Evolutionary conservation across 1,140 invertebrate species (phyloP).

Genomic region (Phortica variegata): DNA sequence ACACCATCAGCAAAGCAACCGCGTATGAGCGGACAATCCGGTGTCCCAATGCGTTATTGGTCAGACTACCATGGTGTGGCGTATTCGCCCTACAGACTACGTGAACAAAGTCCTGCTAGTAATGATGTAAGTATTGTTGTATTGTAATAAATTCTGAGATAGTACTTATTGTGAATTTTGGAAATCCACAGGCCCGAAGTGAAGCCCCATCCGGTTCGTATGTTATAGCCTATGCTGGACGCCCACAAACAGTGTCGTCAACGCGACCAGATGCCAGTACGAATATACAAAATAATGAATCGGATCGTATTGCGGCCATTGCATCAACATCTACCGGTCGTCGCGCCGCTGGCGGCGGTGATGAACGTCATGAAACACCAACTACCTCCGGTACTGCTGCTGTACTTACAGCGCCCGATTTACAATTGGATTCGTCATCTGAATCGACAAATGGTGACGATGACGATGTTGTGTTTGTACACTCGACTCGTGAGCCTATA

Average conservation of each 20-base stretch:
- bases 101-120: too few species aligned
- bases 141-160: background rate
- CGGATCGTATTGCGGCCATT: too few species aligned
- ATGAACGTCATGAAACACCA: too few species aligned
- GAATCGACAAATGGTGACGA: conserved; percentile 63
- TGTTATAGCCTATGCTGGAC: conserved; percentile 44
- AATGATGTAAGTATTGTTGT: too few species aligned
- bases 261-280: background rate
- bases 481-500: conserved; percentile 51
- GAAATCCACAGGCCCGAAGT: background rate
- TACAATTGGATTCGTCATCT: conserved; percentile 77
- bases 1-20: conserved; percentile 16
- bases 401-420: conserved; percentile 71
- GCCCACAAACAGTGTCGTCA: conserved; percentile 27
- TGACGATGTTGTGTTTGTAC: conserved; percentile 60
- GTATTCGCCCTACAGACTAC: too few species aligned
- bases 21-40: conserved; percentile 11
- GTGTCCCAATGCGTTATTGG: too few species aligned
- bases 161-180: background rate
- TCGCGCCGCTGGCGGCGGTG: too few species aligned
- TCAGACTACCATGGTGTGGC: too few species aligned
- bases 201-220: conserved; percentile 25
- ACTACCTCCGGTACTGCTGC: conserved; percentile 16
- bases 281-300: too few species aligned
- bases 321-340: too few species aligned